Evolutionary conservation across 2,113 vertebrate genomes (phyloP).

Genomic region (Larimichthys crocea): DNA sequence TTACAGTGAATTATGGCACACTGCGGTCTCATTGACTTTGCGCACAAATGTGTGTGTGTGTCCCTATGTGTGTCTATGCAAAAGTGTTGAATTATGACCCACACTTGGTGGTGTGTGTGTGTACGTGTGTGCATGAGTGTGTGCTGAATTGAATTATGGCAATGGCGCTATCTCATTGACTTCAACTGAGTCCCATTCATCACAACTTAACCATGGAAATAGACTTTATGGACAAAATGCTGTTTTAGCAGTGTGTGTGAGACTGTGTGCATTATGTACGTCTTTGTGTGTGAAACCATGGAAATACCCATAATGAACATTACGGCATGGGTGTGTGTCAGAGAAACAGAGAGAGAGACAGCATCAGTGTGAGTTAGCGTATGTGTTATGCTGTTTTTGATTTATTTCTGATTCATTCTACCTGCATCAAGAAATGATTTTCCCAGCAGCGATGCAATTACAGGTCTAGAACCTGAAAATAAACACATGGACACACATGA

Average conservation of each 20-base stretch:
- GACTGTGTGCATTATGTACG: constrained; percentile 8
- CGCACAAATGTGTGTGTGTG: constrained; percentile 60
- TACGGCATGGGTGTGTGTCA: constrained; percentile 53
- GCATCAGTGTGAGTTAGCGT: constrained; percentile 29
- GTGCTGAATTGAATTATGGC: constrained; percentile 76
- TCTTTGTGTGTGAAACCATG: constrained; percentile 34
- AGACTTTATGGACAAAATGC: constrained; percentile 71
- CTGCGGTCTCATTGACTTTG: constrained; percentile 69
- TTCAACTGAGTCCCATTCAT: constrained; percentile 76
- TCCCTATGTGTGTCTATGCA: constrained; percentile 56
- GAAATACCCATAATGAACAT: constrained; percentile 49
- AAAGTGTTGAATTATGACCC: constrained; percentile 64
- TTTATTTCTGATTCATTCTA: constrained; percentile 51
- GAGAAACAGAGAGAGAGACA: not conserved
- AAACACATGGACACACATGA: not conserved
- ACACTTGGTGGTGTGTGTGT: constrained; percentile 21
- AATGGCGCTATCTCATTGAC: constrained; percentile 77
- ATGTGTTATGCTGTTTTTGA: constrained; percentile 39
- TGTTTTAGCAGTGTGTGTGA: constrained; percentile 64
- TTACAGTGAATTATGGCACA: constrained; percentile 72
- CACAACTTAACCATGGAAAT: constrained; percentile 80
- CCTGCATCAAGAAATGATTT: constrained; percentile 50
- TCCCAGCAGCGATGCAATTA: constrained; percentile 40
- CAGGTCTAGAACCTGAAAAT: constrained; percentile 11
- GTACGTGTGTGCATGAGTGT: constrained; percentile 17